Base-by-base conservation (phyloP, 92 coral and sea anemone species). In the Micromussa lordhowensis region DNA sequence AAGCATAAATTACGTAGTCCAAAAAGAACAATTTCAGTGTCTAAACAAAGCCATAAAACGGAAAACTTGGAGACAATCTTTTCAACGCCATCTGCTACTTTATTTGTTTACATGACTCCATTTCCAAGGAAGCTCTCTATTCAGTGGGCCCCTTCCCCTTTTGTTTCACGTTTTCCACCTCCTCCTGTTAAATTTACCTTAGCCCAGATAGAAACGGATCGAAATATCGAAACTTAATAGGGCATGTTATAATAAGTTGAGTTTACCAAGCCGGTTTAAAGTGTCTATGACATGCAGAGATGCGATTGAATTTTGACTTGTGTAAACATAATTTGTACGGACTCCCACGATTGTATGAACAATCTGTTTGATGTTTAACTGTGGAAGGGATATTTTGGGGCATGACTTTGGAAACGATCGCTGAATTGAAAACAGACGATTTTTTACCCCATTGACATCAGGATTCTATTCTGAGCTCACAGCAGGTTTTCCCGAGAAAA, bases 71-170 rank as follows among this genome's bases (percentile, higher is more conserved):
- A 38, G 77, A 36, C 49, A 5, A 19, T 73, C 34, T 34, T 73
- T 32, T 18, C n/a, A 73, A 2, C 13, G 49, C 49, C 44, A 57
- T 84, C n/a, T 26, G 34, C 48, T 10, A 5, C 32, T 31, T 35
- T 74, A 21, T 73, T 84, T 32, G 88, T 84, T 84, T 57, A 74
- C 88, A 84, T 84, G 81, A 74, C 57, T 73, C 58, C 40, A 74
- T 84, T 55, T 75, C 81, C 30, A 57, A 74, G 88, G 40, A 74
- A n/a, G 68, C 71, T 26, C 38, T 74, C 68, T n/a, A 59, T 16
- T 26, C 55, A 70, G 32, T 7, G 51, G 48, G 54, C 5, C 32
- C 22, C 1, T 69, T 0, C 18, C 8, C 17, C 44, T 54, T 4
- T 16, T 82, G 10, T 44, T 7, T 13, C 51, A n/a, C 51, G 51